Evolutionary conservation across 1,140 invertebrate species (phyloP).

Genomic region (Heliothis subflexa): DNA sequence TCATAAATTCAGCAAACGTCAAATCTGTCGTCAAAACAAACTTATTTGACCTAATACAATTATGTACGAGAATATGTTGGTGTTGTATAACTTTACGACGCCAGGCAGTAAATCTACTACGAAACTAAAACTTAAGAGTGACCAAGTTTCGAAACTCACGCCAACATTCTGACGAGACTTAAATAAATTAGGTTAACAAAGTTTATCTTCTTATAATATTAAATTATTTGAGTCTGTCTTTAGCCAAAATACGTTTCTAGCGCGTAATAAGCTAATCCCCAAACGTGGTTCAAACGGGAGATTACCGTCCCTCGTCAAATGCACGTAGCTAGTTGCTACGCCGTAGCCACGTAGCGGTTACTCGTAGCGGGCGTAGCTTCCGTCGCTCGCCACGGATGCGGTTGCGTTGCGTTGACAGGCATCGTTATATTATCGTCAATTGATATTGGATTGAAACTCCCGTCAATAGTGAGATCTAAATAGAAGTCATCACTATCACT

Average conservation of each 20-base stretch:
- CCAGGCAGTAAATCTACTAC: no score
- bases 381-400: constrained; percentile 7
- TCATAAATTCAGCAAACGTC: no score
- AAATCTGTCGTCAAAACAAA: no score
- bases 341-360: constrained; percentile 27
- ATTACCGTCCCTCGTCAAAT: constrained; percentile 3
- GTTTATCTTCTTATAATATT: constrained; percentile 5
- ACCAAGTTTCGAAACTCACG: background rate
- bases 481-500: background rate
- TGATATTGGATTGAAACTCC: background rate
- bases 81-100: background rate
- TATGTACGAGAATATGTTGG: background rate
- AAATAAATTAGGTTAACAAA: background rate
- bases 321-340: constrained; percentile 31
- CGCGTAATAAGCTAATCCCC: constrained; percentile 27
- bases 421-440: background rate
- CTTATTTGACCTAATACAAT: background rate
- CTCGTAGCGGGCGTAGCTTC: constrained; percentile 40
- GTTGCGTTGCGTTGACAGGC: background rate
- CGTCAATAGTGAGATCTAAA: background rate
- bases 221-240: background rate
- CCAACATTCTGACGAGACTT: background rate
- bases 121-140: background rate
- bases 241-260: constrained; percentile 11
- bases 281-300: constrained; percentile 18